phyloP scores from a whole-genome alignment of 2,113 vertebrate species.

The Salminus brasiliensis region DNA sequence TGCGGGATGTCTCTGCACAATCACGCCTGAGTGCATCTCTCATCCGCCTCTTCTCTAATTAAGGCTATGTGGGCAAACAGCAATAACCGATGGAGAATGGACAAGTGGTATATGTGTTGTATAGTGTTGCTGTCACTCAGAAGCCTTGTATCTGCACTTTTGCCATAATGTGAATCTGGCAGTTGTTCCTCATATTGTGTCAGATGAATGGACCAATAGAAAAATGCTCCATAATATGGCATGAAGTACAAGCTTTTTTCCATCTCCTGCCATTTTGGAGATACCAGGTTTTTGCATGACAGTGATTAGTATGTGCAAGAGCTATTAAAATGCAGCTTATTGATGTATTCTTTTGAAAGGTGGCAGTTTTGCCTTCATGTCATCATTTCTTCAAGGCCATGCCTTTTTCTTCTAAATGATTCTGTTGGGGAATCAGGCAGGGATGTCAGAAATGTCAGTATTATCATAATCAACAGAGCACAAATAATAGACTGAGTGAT shows the following conservation, averaged over 20 bases:
- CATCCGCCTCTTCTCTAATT: not conserved
- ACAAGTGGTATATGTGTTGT: no score
- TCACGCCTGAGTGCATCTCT: not conserved
- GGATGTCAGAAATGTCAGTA: not conserved
- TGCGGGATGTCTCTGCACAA: not conserved
- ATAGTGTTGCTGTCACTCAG: no score
- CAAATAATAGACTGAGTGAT: not conserved
- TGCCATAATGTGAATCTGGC: no score
- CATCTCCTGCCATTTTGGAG: no score
- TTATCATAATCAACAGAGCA: not conserved
- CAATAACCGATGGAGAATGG: not conserved
- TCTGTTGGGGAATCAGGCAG: not conserved
- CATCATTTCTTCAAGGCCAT: not conserved
- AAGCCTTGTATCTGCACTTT: no score
- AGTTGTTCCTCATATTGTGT: no score
- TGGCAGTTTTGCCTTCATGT: not conserved
- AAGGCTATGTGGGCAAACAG: not conserved
- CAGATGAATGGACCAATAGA: no score
- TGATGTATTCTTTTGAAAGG: not conserved
- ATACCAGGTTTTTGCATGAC: no score
- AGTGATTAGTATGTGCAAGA: not conserved
- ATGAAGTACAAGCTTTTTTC: no score
- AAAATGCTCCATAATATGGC: no score
- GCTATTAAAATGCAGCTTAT: not conserved
- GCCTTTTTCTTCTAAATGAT: not conserved